Base-by-base conservation (phyloP, 2,797 vertebrate genomes). In the Gallirallus australis region DNA sequence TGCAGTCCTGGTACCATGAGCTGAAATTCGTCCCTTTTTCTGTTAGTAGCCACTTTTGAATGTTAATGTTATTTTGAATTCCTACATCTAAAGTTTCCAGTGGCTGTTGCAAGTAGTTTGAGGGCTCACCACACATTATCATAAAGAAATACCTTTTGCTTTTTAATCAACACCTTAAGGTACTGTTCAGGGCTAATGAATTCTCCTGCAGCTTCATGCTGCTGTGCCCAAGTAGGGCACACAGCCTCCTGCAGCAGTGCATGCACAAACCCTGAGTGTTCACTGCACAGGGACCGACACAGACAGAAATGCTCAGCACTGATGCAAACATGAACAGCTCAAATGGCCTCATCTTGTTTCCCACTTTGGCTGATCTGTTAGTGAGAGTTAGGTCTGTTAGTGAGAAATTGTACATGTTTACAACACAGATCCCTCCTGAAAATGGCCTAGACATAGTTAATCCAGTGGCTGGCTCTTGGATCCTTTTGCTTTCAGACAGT, bases 211-310 rank as follows among this genome's bases (percentile, higher is more conserved):
- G 28, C 47, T 40, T 7, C 37, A 35, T 10, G 11, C 15, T 13
- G 2, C 33, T 0, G 0, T 54, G 45, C 48, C 18, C 1, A 4
- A 13, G 10, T 3, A 53, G 48, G 57, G 52, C 35, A 15, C 33
- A 31, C 25, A 24, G 27, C 64, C 15, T 63, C 27, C 15, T 28
- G 15, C 40, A 39, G 37, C 16, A 3, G 35, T 2, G 1, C 42
- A 30, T 0, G 1, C 16, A 23, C 14, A 33, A 37, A 69, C 27
- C 35, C 28, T 0, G 0, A 5, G 48, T n/a, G 25, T 71, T 33
- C 9, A 18, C 16, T 65, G 27, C 11, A 33, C 59, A 33, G 17
- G 25, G 30, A 35, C 25, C 31, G 42, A 31, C 21, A 20, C 31
- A 31, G 17, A 42, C 12, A 56, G 50, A 59, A 65, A 40, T 0